Evolutionary conservation across 2,797 vertebrate genomes (phyloP), one percentile per base, ranked within the genome.

Genomic region (Glossophaga mutica): DNA sequence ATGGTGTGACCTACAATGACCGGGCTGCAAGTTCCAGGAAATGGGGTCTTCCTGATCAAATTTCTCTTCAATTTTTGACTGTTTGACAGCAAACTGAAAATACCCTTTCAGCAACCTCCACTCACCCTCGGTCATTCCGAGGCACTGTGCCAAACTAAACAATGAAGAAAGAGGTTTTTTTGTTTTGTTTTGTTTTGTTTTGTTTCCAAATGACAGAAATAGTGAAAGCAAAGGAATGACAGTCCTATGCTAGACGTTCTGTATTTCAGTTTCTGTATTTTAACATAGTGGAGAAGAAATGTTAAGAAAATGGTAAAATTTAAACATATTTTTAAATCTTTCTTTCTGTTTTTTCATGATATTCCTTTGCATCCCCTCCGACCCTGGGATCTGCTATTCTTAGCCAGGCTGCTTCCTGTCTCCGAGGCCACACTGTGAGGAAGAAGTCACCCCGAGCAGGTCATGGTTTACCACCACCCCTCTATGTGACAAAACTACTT

Each of bases 111-210:
- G 32, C 15, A 6, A 24, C 24, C 32, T 32, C n/a, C 68, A 14
- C 19, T 22, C 29, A 5, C 5, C 1, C 0, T 8, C 0, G 0
- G 44, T 6, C 24, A 6, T 52, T 26, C 37, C 18, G 21, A 21
- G 22, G n/a, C 9, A 3, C 3, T 19, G 50, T 19, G 34, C 44
- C 42, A 39, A 5, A 29, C 37, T 32, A 11, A n/a, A 55, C 2
- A 22, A 68, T 52, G 21, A 29, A 21, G 50, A 78, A n/a, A 44
- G n/a, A 9, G n/a, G 0, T 22, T 55, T 55, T 55, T 55, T 0
- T 24, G 16, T 52, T 52, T 55, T 19, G 26, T 68, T 68, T 68
- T 67, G n/a, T n/a, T n/a, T n/a, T n/a, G n/a, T n/a, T n/a, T n/a
- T n/a, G n/a, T 48, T 59, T 18, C 3, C 4, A 10, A 48, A 18